Base-by-base conservation (phyloP, 2,797 vertebrate genomes). In the Girardinus metallicus region DNA sequence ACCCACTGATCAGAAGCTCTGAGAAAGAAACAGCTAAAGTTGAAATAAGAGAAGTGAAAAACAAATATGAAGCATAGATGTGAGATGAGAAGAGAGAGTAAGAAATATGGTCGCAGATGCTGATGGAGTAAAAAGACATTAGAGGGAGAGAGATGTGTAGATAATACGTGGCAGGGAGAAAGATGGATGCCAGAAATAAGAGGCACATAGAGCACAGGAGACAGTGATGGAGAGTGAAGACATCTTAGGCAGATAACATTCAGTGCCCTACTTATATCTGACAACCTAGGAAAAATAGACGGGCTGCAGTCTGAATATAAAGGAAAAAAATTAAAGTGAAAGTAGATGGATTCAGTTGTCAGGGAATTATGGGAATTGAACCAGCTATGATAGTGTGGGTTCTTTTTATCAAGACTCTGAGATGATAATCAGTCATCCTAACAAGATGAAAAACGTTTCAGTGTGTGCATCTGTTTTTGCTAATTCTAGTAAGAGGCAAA, bases 71-170 rank as follows among this genome's bases (percentile, higher is more conserved):
- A 57, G 36, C 72, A 29, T 7, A 44, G 75, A 80, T 73, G 23
- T n/a, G 51, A 83, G 76, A 75, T 41, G 84, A 84, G 75, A 82
- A 84, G 79, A 81, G 80, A 84, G 75, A 78, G 81, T 29, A 77
- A 81, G 81, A 81, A 78, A 84, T 83, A 89, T 85, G 88, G 89
- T 91, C 83, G 77, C 73, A 80, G 84, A 86, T 66, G 47, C 82
- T 93, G 93, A 93, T 90, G 77, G 81, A 89, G 83, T 85, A 87
- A 93, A 86, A 86, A 72, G 80, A 89, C 80, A 92, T 93, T 84
- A 87, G 77, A 90, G 44, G 78, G 76, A 77, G 75, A 76, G 78
- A 87, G 79, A 90, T 90, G 73, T 87, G 73, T 73, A 82, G 80
- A 91, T 87, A 82, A 89, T 90, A 51, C 80, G 80, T 84, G 80